phyloP scores from a whole-genome alignment of 1,140 invertebrate genomes.

The Saccostrea echinata region DNA sequence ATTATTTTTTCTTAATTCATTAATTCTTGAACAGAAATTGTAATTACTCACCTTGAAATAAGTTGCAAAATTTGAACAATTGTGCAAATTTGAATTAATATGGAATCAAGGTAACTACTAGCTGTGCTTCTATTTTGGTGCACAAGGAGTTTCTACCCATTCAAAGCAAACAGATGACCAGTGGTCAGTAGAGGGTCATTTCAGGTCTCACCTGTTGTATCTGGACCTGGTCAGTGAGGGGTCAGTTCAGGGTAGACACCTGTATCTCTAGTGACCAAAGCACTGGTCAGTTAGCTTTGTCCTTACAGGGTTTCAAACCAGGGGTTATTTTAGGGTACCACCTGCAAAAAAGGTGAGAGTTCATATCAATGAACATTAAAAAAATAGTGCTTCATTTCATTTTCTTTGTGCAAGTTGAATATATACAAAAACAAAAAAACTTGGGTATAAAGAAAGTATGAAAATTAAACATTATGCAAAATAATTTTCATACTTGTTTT shows the following conservation, averaged over 20 bases:
- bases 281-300: constrained; percentile 23
- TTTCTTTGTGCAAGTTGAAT: background rate
- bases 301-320: background rate
- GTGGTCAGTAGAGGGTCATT: constrained; percentile 10
- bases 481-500: no score
- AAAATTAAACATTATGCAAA: no score
- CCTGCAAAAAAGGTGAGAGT: constrained; percentile 24
- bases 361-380: background rate
- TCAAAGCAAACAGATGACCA: constrained; percentile 11
- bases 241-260: constrained; percentile 34
- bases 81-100: background rate
- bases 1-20: no score
- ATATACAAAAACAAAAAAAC: background rate
- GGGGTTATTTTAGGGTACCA: constrained; percentile 34
- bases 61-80: background rate
- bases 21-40: no score
- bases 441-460: no score
- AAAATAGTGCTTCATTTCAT: background rate
- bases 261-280: background rate
- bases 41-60: background rate
- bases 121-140: constrained; percentile 4
- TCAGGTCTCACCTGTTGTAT: constrained; percentile 33
- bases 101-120: background rate
- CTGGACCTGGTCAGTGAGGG: background rate
- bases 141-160: background rate